Evolutionary conservation across 1,140 invertebrate species (phyloP).

Genomic region (Heliothis subflexa): DNA sequence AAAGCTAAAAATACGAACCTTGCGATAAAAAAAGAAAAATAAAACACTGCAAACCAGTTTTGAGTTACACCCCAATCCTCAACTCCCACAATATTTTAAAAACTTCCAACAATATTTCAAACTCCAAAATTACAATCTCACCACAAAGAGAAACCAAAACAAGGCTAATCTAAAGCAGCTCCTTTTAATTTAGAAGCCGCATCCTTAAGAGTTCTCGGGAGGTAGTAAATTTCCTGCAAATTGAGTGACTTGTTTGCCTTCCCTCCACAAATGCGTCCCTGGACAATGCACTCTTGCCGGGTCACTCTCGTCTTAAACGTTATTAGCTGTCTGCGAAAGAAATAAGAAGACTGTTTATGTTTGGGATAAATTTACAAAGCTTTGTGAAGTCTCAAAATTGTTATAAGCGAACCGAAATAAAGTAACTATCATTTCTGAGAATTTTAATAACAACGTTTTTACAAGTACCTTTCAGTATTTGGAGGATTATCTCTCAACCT

Average conservation of each 20-base stretch:
- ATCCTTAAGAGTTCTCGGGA: constrained; percentile 10
- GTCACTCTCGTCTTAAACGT: constrained; percentile 21
- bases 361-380: not conserved
- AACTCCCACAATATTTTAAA: too few relatives aligned
- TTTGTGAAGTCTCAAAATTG: too few relatives aligned
- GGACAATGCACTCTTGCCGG: constrained; percentile 11
- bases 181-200: constrained; percentile 3
- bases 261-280: constrained; percentile 8
- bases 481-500: too few relatives aligned
- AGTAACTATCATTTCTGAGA: too few relatives aligned
- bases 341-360: not conserved
- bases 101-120: not conserved
- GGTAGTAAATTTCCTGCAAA: constrained; percentile 29
- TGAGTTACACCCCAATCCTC: too few relatives aligned
- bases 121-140: not conserved
- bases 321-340: constrained; percentile 26
- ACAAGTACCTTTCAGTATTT: too few relatives aligned
- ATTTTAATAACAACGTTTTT: too few relatives aligned
- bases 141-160: constrained; percentile 1
- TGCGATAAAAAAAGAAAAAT: too few relatives aligned
- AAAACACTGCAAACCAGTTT: too few relatives aligned
- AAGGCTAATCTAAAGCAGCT: constrained; percentile 2
- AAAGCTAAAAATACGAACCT: too few relatives aligned
- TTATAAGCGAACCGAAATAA: too few relatives aligned
- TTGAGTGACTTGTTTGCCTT: constrained; percentile 37